phyloP scores from a whole-genome alignment of 1,140 invertebrate species.

The Lordiphosa collinella region DNA sequence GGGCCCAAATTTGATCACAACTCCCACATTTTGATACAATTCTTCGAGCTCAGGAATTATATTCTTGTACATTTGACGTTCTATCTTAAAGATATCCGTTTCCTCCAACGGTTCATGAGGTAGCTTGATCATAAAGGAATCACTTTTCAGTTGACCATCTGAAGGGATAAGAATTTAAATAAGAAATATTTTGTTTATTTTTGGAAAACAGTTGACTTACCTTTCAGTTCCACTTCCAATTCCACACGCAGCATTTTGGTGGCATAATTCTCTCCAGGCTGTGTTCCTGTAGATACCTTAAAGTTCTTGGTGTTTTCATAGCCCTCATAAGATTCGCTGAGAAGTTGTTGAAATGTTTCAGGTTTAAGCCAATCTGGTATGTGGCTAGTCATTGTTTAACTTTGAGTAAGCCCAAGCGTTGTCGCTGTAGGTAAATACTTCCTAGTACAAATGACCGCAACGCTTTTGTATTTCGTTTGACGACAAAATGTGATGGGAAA shows the following conservation, averaged over 20 bases:
- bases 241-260: conserved; percentile 41
- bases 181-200: not conserved
- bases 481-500: no score
- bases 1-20: conserved; percentile 44
- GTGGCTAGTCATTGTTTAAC: no score
- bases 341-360: no score
- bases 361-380: no score
- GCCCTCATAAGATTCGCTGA: not conserved
- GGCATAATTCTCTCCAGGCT: conserved; percentile 56
- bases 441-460: no score
- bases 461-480: no score
- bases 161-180: not conserved
- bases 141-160: conserved; percentile 42
- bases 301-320: conserved; percentile 47
- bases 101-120: conserved; percentile 24
- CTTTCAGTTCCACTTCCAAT: conserved; percentile 46
- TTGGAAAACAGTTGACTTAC: conserved; percentile 10
- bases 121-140: conserved; percentile 55
- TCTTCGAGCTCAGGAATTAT: conserved; percentile 60
- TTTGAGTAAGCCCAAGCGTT: no score
- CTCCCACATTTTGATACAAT: conserved; percentile 64
- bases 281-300: conserved; percentile 24
- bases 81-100: conserved; percentile 47
- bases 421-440: no score
- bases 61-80: conserved; percentile 43